These are phyloP conservation scores for Chrysodeixis includens DNA, from an alignment of 2,888 invertebrate genomes.

Conservation along the genomic window DNA sequence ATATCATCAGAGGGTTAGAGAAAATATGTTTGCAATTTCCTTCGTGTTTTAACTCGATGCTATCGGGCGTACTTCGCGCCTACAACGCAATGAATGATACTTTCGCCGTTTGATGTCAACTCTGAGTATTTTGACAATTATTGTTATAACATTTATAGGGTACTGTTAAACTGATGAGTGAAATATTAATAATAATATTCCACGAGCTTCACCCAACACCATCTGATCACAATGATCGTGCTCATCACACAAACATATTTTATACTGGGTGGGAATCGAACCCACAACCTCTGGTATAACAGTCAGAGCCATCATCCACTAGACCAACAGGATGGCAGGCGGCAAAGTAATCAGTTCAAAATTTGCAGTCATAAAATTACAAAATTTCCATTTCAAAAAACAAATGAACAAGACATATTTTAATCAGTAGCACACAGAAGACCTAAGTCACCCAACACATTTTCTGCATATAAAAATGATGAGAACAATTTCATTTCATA, in stretches of 20 bases:
- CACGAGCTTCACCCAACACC: no score
- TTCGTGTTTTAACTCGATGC: conserved; percentile 32
- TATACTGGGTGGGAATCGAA: no score
- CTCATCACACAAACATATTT: no score
- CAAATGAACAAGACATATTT: neutral
- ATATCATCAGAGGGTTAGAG: conserved; percentile 23
- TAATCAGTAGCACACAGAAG: neutral
- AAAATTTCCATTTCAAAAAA: neutral
- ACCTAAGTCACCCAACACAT: conserved; percentile 6
- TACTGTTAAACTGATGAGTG: neutral
- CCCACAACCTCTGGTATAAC: no score
- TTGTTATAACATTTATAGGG: neutral
- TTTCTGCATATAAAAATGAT: conserved; percentile 36
- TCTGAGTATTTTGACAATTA: neutral
- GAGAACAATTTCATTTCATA: conserved; percentile 28
- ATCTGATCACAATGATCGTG: no score
- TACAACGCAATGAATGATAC: neutral
- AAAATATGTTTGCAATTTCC: conserved; percentile 42
- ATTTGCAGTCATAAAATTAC: neutral
- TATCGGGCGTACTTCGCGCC: conserved; percentile 28
- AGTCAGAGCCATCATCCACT: no score
- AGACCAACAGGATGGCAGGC: no score
- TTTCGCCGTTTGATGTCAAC: neutral
- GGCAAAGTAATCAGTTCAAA: no score
- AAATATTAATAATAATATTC: no score